Conservation (phyloP, 2,797 vertebrate genomes). For the Pipistrellus pygmaeus region DNA sequence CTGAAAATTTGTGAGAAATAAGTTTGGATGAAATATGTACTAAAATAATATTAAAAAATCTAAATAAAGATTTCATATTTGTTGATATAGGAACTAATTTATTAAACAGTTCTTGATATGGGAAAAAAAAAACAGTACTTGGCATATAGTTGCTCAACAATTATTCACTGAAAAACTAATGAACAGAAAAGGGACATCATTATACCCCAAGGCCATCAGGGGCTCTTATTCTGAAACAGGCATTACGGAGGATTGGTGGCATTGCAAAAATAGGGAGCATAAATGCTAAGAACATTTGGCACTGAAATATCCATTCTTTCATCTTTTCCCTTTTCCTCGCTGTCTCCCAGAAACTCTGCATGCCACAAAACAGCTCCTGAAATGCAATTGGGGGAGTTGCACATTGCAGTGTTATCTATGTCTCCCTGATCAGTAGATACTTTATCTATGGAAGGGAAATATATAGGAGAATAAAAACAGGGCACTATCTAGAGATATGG, state of each 20-base stretch:
- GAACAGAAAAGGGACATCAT: neutral
- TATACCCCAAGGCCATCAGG: neutral
- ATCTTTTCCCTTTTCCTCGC: neutral
- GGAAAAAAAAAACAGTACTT: neutral
- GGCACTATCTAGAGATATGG: neutral
- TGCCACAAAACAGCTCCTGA: neutral
- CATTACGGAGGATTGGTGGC: neutral
- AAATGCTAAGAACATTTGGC: neutral
- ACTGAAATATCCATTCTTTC: slow-evolving; percentile 15
- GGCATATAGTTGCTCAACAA: neutral
- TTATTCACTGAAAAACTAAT: slow-evolving; percentile 2
- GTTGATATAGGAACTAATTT: neutral
- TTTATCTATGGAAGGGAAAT: neutral
- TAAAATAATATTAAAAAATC: neutral
- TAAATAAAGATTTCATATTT: neutral
- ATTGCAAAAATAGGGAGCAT: neutral
- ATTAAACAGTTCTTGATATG: neutral
- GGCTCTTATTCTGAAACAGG: slow-evolving; percentile 33
- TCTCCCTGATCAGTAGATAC: neutral
- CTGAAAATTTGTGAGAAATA: neutral
- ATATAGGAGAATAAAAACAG: neutral
- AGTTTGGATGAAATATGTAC: neutral
- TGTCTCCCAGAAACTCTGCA: neutral
- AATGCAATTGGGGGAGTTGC: neutral
- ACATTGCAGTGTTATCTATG: neutral